Evolutionary conservation across 1,140 invertebrate genomes (phyloP).

Genomic region (Camponotus vicinus): DNA sequence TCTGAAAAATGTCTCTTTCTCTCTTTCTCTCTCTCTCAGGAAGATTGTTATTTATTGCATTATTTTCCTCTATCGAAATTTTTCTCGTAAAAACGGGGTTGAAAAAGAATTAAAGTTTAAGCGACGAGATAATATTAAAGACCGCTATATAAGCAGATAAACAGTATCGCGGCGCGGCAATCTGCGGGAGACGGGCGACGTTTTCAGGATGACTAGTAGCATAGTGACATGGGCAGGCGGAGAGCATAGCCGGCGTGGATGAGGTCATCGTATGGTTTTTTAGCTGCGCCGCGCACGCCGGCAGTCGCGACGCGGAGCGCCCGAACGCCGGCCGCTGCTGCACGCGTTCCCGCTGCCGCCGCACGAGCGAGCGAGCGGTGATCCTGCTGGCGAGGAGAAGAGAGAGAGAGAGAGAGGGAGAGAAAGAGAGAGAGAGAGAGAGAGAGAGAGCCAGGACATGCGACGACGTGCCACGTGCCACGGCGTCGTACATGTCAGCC

Average conservation of each 20-base stretch:
- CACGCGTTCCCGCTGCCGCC: slow-evolving; percentile 67
- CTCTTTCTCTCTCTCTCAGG: too few species aligned
- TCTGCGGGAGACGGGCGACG: slow-evolving; percentile 70
- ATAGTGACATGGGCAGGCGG: slow-evolving; percentile 75
- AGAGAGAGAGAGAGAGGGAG: neutral
- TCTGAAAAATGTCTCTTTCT: too few species aligned
- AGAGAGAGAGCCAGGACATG: slow-evolving; percentile 56
- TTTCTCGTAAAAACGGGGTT: neutral
- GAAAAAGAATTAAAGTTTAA: neutral
- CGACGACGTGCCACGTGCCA: slow-evolving; percentile 75
- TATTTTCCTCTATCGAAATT: neutral
- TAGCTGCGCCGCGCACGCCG: slow-evolving; percentile 76
- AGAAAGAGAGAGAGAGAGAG: neutral
- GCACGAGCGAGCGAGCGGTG: slow-evolving; percentile 41
- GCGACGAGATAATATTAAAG: neutral
- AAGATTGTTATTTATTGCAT: too few species aligned
- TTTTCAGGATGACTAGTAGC: slow-evolving; percentile 82
- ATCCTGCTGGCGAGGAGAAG: slow-evolving; percentile 1
- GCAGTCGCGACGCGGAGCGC: slow-evolving; percentile 80
- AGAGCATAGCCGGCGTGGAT: slow-evolving; percentile 79
- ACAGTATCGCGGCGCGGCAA: slow-evolving; percentile 44
- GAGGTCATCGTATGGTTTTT: slow-evolving; percentile 84
- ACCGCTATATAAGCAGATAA: slow-evolving; percentile 13
- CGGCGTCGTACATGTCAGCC: slow-evolving; percentile 41
- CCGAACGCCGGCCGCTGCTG: slow-evolving; percentile 76